Base-by-base conservation (phyloP, 2,113 vertebrate species). In the Bufo gargarizans region DNA sequence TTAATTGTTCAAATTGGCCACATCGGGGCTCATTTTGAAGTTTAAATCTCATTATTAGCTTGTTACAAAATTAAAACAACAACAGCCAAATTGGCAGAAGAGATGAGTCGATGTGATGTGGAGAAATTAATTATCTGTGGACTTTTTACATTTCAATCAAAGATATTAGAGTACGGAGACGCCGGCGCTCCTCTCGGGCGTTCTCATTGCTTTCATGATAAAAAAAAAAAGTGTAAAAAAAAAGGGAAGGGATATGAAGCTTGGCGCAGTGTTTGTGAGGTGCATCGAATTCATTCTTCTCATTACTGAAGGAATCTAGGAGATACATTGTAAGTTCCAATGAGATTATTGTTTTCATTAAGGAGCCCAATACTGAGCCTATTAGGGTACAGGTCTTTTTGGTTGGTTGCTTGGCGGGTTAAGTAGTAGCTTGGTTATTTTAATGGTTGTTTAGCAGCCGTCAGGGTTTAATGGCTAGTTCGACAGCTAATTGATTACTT, bases 21-120 rank as follows among this genome's bases (percentile, higher is more conserved):
- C 86, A 83, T 63, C 3, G 86, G 86, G 80, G 61, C 86, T 77
- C 20, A 55, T 88, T 76, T 11, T 83, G 56, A 76, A 74, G 65
- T 77, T 74, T 63, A 63, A 17, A 14, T 53, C 65, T 83, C 80
- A 76, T 82, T 88, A 88, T 88, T 88, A 88, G 43, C 79, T 82
- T 76, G 56, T 76, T 82, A 82, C 55, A 61, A 76, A 76, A 83
- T 83, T 83, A 83, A 83, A 83, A 83, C 61, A 67, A 83, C 81
- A 67, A 61, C 61, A 67, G 61, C n/a, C 71, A 86, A 86, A 78
- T 77, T 77, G 85, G 61, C 81, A 83, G 81, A 77, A 77, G 45
- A 77, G 59, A 86, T 78, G 74, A 78, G 72, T 78, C 71, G 59
- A 65, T 63, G 43, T 65, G 61, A 86, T 86, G 85, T 17, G n/a